A percentile compares a stretch with the other conserved stretches of the same genome.
phyloP scores from a whole-genome alignment of 2,888 invertebrate species.

The Andrena minutula region DNA sequence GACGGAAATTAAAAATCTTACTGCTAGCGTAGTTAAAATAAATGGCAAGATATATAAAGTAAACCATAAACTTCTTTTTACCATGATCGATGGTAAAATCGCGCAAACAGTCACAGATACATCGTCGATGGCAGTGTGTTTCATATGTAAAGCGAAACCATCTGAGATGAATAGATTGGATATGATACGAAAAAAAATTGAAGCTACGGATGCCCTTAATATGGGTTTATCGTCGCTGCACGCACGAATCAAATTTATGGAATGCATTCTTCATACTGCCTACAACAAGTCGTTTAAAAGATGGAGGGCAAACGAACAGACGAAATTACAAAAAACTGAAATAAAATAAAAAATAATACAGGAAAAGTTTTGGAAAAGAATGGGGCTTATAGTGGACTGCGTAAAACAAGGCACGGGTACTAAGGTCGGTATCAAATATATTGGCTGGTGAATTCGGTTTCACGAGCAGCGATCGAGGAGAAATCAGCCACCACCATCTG shows the following conservation, averaged over 20 bases:
- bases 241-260: conserved; percentile 35
- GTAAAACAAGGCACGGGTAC: conserved; percentile 10
- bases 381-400: conserved; percentile 29
- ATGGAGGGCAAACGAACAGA: conserved; percentile 11
- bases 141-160: conserved; percentile 30
- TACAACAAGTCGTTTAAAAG: conserved; percentile 19
- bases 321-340: conserved; percentile 7
- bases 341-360: conserved; percentile 16
- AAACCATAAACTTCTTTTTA: too few species aligned
- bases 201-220: conserved; percentile 6
- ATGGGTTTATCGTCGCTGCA: conserved; percentile 34
- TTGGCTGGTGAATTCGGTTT: too few species aligned
- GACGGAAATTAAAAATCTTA: too few species aligned
- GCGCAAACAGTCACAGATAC: neutral
- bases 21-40: too few species aligned
- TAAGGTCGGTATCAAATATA: too few species aligned
- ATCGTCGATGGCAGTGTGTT: conserved; percentile 23
- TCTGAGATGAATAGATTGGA: conserved; percentile 27
- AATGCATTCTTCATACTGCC: conserved; percentile 34
- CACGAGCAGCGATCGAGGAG: too few species aligned
- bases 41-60: too few species aligned
- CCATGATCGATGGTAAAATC: too few species aligned
- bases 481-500: too few species aligned
- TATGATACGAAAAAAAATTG: conserved; percentile 4
- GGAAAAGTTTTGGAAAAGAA: conserved; percentile 18